Evolutionary conservation across 2,113 vertebrate genomes (phyloP), one percentile per base, ranked within the genome.

Genomic region (Pelecanus crispus): DNA sequence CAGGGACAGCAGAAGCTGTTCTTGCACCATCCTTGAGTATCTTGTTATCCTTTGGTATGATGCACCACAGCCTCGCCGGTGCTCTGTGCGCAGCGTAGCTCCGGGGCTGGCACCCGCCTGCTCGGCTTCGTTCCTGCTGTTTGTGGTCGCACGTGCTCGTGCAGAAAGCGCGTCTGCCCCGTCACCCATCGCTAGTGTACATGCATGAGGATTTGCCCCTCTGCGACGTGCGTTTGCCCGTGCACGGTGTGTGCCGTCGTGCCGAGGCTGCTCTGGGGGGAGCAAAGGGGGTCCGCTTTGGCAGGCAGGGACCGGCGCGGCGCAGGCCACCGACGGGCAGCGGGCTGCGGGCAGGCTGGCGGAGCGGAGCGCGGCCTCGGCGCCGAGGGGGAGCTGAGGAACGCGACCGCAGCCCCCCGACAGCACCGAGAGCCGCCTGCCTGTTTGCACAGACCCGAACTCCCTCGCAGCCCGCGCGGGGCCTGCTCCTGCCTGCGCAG

Each of bases 231-330:
- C 15, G 1, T 16, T 50, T 11, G 40, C 45, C 36, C 1, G 42
- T 19, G 29, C 28, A 0, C 13, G 4, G 65, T 4, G 14, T 1
- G 45, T 1, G 5, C 22, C 1, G 44, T 2, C 7, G 0, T 14
- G 71, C 61, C 16, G 14, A 18, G 47, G 56, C 71, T 14, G 52
- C 78, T 16, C 31, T 0, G 47, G 36, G 70, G 70, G 42, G 42
- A 13, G 42, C 42, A 44, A 44, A 44, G 42, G 42, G 13, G 6
- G 26, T 18, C 36, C 1, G 32, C 59, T 25, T 8, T 3, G 68
- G 67, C 80, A 2, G 47, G 72, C 22, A 5, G 36, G 82, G 44
- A 17, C 22, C 24, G 1, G 21, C 28, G 72, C 2, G 11, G 90
- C 1, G 18, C 38, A 3, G 47, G 15, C 31, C n/a, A 16, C 34